phyloP scores from a whole-genome alignment of 2,888 invertebrate genomes.

The Bembecia ichneumoniformis region DNA sequence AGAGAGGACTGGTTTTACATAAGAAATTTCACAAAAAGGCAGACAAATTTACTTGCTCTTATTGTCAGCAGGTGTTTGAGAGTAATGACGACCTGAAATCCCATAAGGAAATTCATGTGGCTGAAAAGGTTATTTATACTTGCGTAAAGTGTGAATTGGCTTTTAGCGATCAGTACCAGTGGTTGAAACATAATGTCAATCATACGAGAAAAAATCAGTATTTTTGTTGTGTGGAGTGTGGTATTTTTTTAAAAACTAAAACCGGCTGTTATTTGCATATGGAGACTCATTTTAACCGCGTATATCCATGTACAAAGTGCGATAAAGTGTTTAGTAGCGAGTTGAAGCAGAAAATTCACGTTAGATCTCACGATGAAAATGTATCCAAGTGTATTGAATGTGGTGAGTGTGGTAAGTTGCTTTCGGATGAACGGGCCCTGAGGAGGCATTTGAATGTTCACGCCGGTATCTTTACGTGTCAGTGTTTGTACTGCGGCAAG shows the following conservation, averaged over 20 bases:
- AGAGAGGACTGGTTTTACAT: neutral
- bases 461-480: neutral
- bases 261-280: neutral
- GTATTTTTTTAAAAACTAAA: neutral
- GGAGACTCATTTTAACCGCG: neutral
- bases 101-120: neutral
- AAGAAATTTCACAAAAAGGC: no score
- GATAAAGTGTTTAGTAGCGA: neutral
- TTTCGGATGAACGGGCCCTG: neutral
- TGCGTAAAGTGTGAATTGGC: neutral
- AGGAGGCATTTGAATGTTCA: neutral
- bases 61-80: neutral
- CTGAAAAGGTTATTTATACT: neutral
- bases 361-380: neutral
- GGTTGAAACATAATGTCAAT: neutral
- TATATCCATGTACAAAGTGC: neutral
- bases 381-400: neutral
- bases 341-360: neutral
- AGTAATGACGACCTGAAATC: neutral
- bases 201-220: neutral
- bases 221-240: neutral
- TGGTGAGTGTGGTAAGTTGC: neutral
- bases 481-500: neutral
- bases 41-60: neutral
- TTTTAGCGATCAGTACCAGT: neutral